These are phyloP conservation scores for Ptychobarbus kaznakovi DNA, from an alignment of 2,797 vertebrate genomes.

Conservation along the genomic window DNA sequence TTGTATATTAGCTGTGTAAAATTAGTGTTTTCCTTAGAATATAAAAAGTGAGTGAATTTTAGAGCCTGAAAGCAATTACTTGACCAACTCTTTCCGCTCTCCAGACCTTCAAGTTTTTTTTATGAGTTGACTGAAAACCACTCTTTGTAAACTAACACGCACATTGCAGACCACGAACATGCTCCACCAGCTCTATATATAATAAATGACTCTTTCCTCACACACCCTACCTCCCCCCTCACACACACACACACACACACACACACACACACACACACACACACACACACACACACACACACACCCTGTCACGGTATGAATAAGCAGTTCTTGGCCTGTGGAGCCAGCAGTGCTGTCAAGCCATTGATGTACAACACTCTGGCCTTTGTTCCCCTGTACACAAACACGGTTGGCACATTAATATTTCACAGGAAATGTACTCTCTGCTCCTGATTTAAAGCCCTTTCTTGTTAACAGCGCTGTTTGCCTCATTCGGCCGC, in stretches of 20 bases:
- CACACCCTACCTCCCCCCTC: constrained; percentile 60
- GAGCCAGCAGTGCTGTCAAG: constrained; percentile 75
- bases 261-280: constrained; percentile 11
- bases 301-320: constrained; percentile 68
- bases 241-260: too few species aligned
- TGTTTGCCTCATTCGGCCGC: constrained; percentile 76
- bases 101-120: constrained; percentile 1
- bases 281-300: constrained; percentile 45
- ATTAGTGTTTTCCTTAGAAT: constrained; percentile 38
- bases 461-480: constrained; percentile 82
- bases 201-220: constrained; percentile 76
- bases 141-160: constrained; percentile 59
- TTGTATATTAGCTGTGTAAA: constrained; percentile 19
- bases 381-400: constrained; percentile 80
- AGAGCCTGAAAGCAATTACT: constrained; percentile 35
- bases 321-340: constrained; percentile 72
- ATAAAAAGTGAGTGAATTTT: constrained; percentile 30
- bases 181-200: constrained; percentile 76
- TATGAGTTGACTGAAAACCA: constrained; percentile 49
- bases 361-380: constrained; percentile 81
- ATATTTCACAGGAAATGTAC: constrained; percentile 83
- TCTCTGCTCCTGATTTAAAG: constrained; percentile 80
- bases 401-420: constrained; percentile 83
- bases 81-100: constrained; percentile 17
- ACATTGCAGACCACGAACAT: constrained; percentile 67